Percentiles rank a stretch among this genome's conserved stretches.
Evolutionary conservation across 2,797 vertebrate species (phyloP).

Genomic region (Bradypus variegatus): DNA sequence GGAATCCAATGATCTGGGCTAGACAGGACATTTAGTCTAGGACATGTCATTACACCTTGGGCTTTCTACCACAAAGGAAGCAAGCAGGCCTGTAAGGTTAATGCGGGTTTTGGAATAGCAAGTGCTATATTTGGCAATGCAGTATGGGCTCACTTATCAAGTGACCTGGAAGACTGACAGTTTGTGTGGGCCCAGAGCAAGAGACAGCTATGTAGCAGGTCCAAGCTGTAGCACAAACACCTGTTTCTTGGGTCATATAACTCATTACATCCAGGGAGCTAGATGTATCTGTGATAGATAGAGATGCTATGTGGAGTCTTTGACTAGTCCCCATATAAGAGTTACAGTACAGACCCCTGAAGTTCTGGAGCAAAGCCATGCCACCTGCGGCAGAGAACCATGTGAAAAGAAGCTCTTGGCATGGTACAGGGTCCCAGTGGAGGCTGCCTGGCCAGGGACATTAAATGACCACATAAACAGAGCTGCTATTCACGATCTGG

Average conservation of each 20-base stretch:
- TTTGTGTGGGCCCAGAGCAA: not conserved
- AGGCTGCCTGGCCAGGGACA: not conserved
- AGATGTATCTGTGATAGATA: not conserved
- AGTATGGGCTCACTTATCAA: not conserved
- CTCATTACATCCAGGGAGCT: not conserved
- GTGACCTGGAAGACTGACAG: not conserved
- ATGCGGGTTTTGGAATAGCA: not conserved
- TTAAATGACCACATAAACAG: no score
- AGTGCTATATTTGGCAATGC: not conserved
- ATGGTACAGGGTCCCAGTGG: no score
- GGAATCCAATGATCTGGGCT: not conserved
- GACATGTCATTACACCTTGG: not conserved
- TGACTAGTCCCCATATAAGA: not conserved
- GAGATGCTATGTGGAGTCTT: not conserved
- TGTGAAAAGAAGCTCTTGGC: not conserved
- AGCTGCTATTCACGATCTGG: not conserved
- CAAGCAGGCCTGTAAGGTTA: not conserved
- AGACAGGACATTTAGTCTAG: not conserved
- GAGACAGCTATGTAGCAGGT: not conserved
- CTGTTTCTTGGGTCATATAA: not conserved
- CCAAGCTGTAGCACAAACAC: accelerated
- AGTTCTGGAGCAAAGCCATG: not conserved
- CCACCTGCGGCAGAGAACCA: not conserved
- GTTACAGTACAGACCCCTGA: not conserved
- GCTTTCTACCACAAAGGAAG: not conserved